Base-by-base conservation (phyloP, 1,140 invertebrate genomes). In the Pseudachorutes palmiensis region DNA sequence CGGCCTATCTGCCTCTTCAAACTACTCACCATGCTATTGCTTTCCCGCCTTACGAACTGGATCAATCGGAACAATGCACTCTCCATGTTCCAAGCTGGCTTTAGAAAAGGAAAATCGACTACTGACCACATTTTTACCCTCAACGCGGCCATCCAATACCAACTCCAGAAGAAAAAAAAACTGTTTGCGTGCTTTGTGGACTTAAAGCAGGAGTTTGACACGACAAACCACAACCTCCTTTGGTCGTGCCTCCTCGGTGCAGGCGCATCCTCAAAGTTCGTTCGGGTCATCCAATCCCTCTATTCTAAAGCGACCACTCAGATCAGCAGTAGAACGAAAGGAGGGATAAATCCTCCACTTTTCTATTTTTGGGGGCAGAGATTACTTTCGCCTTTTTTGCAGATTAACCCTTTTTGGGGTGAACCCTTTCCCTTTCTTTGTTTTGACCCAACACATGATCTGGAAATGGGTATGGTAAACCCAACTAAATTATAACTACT, bases 1-100 rank as follows among this genome's bases (percentile, higher is more conserved):
- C 63, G 74, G 32, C 70, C 72, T 32, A 75, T 76, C 3, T 70
- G 71, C 16, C 70, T 75, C 16, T 22, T 75, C 0, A 75, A 76
- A 73, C 41, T 75, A 1, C 74, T 72, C 31, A 70, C 71, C 0
- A 62, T 61, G 3, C 49, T 76, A 0, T 59, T 76, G 30, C 61
- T 62, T 14, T 48, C 61, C 3, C 67, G 74, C 49, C 33, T 76
- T 14, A 59, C 64, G 19, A 28, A 28, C 0, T 76, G 72, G 70
- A 24, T 71, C 2, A 69, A 63, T 33, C 60, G 48, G 29, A 60
- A 68, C 32, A 63, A 70, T 0, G 68, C 63, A 31, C 63, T 76
- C 3, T 71, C 70, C 9, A 57, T 75, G 62, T 67, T 28, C 31
- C 75, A 76, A 64, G 70, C 71, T 0, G 73, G 73, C 0, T 75